Conservation (phyloP, 2,113 vertebrate genomes). For the Hipposideros armiger region DNA sequence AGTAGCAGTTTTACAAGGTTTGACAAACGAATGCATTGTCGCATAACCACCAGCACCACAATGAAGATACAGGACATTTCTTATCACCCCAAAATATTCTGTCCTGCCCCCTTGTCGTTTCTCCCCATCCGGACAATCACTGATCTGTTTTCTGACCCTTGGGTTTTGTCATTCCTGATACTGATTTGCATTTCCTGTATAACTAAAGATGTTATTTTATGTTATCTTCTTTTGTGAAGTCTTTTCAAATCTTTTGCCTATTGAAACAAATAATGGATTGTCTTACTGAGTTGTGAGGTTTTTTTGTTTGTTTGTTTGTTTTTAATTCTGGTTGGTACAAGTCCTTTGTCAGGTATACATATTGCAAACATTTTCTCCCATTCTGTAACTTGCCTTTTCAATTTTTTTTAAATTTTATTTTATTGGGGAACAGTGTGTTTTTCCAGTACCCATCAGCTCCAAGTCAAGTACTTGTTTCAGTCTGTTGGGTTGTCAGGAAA, state of each 20-base stretch:
- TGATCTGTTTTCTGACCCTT: neutral
- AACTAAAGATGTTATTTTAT: neutral
- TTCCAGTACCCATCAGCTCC: too few species aligned
- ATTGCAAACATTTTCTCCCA: neutral
- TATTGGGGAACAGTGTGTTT: too few species aligned
- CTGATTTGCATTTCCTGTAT: neutral
- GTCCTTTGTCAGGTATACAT: neutral
- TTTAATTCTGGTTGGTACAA: neutral
- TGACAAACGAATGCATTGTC: neutral
- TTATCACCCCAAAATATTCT: neutral
- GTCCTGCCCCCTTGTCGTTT: neutral
- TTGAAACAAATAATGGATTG: neutral
- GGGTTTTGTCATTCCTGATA: neutral
- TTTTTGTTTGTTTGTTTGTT: neutral
- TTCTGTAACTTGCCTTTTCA: neutral
- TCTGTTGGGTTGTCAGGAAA: too few species aligned
- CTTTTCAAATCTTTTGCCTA: conserved; percentile 7
- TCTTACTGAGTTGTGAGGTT: neutral
- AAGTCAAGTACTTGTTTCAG: too few species aligned
- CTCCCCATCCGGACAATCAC: too few species aligned
- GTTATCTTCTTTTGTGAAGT: neutral
- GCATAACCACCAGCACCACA: too few species aligned
- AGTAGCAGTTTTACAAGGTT: neutral
- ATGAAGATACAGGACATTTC: neutral
- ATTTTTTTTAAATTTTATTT: neutral